Percentiles rank a stretch among this genome's conserved stretches.
Evolutionary conservation across 2,113 vertebrate species (phyloP).

Genomic region (Petromus typicus): DNA sequence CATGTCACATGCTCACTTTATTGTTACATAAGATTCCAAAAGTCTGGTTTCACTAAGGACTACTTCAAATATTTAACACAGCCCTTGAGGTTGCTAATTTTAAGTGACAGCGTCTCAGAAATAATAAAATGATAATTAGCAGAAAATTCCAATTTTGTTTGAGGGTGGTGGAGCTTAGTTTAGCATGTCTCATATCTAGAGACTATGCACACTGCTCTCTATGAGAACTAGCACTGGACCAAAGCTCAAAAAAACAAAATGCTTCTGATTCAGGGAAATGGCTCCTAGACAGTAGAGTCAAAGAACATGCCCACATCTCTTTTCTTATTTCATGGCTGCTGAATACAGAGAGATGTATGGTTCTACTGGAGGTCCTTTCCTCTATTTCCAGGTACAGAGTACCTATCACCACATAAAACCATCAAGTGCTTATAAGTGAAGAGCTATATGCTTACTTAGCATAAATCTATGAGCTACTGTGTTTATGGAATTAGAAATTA

Average conservation of each 20-base stretch:
- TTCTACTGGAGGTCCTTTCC: neutral
- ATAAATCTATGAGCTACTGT: neutral
- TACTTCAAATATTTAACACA: neutral
- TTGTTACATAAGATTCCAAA: neutral
- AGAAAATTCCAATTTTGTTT: neutral
- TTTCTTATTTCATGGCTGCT: fast-evolving
- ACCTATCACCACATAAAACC: neutral
- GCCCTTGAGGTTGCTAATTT: neutral
- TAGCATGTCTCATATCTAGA: neutral
- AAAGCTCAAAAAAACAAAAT: neutral
- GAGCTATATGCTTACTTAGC: neutral
- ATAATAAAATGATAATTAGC: neutral
- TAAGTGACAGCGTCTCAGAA: neutral
- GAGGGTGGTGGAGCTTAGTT: fast-evolving
- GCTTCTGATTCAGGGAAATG: fast-evolving
- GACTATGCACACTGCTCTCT: fast-evolving
- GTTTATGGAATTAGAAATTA: neutral
- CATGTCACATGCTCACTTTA: no score
- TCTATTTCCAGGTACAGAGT: neutral
- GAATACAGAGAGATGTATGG: neutral
- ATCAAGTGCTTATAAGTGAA: neutral
- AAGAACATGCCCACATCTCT: neutral
- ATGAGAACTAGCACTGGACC: neutral
- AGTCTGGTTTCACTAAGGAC: neutral
- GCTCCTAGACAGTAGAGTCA: neutral